Evolutionary conservation across 2,888 invertebrate species (phyloP).

Genomic region (Oligia latruncula): DNA sequence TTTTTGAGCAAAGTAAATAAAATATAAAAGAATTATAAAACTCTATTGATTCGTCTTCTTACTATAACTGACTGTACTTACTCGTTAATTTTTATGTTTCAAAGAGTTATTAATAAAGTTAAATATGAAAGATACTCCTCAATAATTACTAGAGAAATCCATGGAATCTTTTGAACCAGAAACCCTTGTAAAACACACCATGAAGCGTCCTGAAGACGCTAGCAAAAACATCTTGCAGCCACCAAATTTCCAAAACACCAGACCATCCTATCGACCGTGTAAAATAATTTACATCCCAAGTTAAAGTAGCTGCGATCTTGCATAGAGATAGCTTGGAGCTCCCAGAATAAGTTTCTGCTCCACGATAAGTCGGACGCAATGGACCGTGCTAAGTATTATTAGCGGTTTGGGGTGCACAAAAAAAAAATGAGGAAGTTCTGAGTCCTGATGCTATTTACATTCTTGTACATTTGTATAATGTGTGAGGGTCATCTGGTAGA

Average conservation of each 20-base stretch:
- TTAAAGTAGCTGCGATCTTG: slow-evolving; percentile 36
- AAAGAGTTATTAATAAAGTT: not conserved
- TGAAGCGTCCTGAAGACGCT: not conserved
- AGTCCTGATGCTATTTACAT: slow-evolving; percentile 51
- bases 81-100: not conserved
- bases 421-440: slow-evolving; percentile 63
- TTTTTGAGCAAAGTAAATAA: too few relatives aligned
- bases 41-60: too few relatives aligned
- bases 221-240: not conserved
- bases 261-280: slow-evolving; percentile 1
- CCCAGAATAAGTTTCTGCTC: slow-evolving; percentile 63
- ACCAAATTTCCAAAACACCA: slow-evolving; percentile 20
- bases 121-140: not conserved
- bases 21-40: too few relatives aligned
- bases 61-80: not conserved
- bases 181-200: not conserved
- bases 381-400: slow-evolving; percentile 68
- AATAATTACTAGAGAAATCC: not conserved
- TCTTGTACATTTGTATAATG: slow-evolving; percentile 56
- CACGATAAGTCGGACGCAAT: slow-evolving; percentile 67
- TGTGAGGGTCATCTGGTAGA: slow-evolving; percentile 40
- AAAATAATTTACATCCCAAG: slow-evolving; percentile 28
- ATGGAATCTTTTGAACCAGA: not conserved
- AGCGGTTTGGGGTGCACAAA: slow-evolving; percentile 69
- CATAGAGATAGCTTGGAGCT: slow-evolving; percentile 44